A percentile compares a stretch with the other conserved stretches of the same genome.
These are phyloP conservation scores for Corythoichthys intestinalis DNA, from an alignment of 2,113 vertebrate species.

Conservation along the genomic window DNA sequence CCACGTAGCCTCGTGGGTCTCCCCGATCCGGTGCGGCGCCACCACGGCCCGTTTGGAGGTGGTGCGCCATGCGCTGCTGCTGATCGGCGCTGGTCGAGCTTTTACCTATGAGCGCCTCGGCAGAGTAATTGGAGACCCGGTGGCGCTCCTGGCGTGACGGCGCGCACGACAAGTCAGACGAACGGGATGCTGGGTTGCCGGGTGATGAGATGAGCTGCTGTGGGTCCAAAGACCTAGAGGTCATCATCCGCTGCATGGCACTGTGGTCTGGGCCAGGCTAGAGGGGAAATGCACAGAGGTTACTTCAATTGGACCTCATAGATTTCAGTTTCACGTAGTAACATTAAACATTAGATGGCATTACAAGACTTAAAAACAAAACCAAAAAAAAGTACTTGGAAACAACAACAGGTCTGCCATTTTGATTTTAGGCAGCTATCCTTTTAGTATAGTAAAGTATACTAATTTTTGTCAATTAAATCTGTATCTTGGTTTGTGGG, in stretches of 20 bases:
- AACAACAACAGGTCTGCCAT: too few species aligned
- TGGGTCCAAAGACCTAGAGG: constrained; percentile 85
- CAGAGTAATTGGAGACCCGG: constrained; percentile 94
- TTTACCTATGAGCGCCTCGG: constrained; percentile 94
- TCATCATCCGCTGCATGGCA: constrained; percentile 91
- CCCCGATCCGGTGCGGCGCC: constrained; percentile 78
- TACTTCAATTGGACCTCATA: neutral
- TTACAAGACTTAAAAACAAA: too few species aligned
- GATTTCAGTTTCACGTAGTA: neutral
- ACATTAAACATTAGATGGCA: too few species aligned
- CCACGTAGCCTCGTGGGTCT: constrained; percentile 89
- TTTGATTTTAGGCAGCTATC: too few species aligned
- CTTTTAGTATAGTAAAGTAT: too few species aligned
- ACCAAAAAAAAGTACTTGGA: too few species aligned
- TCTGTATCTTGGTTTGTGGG: too few species aligned
- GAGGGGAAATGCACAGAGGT: constrained; percentile 12
- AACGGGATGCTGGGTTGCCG: constrained; percentile 79
- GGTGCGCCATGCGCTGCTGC: constrained; percentile 82
- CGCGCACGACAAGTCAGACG: constrained; percentile 84
- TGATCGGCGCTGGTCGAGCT: constrained; percentile 80
- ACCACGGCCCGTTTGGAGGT: constrained; percentile 79
- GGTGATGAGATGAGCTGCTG: constrained; percentile 90
- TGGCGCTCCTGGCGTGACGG: constrained; percentile 92
- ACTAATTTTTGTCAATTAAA: too few species aligned
- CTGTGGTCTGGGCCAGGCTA: constrained; percentile 73